These are phyloP conservation scores for Notarius quadriscutis DNA, from an alignment of 2,113 vertebrate genomes.

Conservation along the genomic window DNA sequence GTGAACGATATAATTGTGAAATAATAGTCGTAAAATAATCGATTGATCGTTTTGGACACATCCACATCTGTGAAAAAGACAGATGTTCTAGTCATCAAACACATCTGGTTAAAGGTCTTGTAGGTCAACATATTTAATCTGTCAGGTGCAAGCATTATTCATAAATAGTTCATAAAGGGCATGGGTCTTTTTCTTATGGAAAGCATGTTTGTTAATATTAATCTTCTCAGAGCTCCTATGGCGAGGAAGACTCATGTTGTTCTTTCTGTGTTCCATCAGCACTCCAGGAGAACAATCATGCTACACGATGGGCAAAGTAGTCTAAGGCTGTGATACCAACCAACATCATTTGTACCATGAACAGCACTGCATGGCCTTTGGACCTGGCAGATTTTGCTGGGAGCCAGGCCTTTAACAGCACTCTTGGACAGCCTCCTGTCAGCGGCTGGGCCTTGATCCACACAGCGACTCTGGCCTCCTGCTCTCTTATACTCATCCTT, in stretches of 20 bases:
- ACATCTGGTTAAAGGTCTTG: neutral
- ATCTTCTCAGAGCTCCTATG: neutral
- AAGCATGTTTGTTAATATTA: neutral
- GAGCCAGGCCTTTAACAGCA: constrained; percentile 66
- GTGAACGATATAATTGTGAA: neutral
- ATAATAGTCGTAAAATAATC: neutral
- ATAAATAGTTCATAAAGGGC: neutral
- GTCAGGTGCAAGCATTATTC: neutral
- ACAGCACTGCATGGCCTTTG: constrained; percentile 74
- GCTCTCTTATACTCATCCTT: constrained; percentile 81
- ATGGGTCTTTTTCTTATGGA: neutral
- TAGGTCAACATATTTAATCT: neutral
- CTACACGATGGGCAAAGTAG: constrained; percentile 6
- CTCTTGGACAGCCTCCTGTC: constrained; percentile 52
- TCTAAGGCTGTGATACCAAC: constrained; percentile 40
- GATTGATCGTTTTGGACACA: neutral
- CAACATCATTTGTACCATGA: constrained; percentile 75
- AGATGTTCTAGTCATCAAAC: neutral
- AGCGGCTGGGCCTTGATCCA: constrained; percentile 77
- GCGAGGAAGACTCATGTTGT: neutral
- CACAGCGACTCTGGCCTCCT: constrained; percentile 82
- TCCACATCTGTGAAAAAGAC: neutral
- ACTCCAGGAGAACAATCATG: neutral
- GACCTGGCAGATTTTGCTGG: constrained; percentile 68
- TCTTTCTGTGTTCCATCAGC: neutral